A percentile compares a stretch with the other conserved stretches of the same genome.
phyloP scores from a whole-genome alignment of 1,140 invertebrate species.

The Camponotus vicinus region DNA sequence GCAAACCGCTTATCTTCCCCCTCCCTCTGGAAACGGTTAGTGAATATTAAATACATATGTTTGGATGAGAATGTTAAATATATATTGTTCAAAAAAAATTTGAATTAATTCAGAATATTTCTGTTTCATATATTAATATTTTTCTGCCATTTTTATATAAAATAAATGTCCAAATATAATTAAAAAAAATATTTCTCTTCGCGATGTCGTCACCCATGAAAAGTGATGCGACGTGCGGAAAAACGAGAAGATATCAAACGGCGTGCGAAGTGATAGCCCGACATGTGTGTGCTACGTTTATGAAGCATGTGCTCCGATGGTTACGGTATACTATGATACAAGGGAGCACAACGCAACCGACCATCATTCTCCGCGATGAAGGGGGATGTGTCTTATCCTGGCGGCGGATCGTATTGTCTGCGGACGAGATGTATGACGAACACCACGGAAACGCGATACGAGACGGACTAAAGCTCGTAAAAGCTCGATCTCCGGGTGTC shows the following conservation, averaged over 20 bases:
- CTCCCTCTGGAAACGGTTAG: background rate
- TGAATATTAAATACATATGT: background rate
- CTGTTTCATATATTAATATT: background rate
- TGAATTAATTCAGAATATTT: background rate
- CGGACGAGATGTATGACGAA: constrained; percentile 50
- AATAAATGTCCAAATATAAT: background rate
- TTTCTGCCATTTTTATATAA: background rate
- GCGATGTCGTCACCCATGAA: background rate
- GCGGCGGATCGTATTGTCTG: constrained; percentile 62
- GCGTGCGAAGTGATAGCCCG: constrained; percentile 28
- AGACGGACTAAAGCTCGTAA: constrained; percentile 62
- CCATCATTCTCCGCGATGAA: constrained; percentile 57
- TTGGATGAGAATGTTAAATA: background rate
- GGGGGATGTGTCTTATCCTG: constrained; percentile 59
- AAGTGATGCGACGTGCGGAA: background rate
- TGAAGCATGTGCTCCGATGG: constrained; percentile 9
- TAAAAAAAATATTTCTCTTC: background rate
- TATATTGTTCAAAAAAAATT: background rate
- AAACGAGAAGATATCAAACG: constrained; percentile 27
- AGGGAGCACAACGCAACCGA: constrained; percentile 24
- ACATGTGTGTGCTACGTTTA: constrained; percentile 1
- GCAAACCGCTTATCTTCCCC: background rate
- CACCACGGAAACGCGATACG: constrained; percentile 57
- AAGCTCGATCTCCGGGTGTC: constrained; percentile 49
- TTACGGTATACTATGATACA: constrained; percentile 17